Conservation (phyloP, 2,113 vertebrate genomes). For the Pomatostomus ruficeps region DNA sequence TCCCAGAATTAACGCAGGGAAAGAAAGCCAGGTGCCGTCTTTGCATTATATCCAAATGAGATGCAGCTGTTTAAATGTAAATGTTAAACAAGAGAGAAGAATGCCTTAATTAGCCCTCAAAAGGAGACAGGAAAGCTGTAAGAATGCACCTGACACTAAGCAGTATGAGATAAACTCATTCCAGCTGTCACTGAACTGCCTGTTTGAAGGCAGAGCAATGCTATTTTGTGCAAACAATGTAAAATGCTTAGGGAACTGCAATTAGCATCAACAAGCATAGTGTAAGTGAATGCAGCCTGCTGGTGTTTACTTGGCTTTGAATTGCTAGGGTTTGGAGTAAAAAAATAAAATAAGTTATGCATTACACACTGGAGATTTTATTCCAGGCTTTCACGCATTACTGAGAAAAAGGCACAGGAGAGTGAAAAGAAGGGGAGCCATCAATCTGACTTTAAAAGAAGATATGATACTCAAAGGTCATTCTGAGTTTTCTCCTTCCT, state of each 20-base stretch:
- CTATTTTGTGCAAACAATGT: constrained; percentile 73
- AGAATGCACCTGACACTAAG: constrained; percentile 73
- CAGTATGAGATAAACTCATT: constrained; percentile 58
- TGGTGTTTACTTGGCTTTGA: constrained; percentile 68
- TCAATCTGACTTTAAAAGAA: constrained; percentile 18
- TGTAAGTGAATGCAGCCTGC: constrained; percentile 69
- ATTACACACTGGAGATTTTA: constrained; percentile 46
- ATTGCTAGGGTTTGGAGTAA: constrained; percentile 48
- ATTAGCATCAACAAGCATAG: constrained; percentile 71
- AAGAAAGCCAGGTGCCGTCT: constrained; percentile 60
- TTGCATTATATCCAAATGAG: constrained; percentile 42
- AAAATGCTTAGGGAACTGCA: constrained; percentile 68
- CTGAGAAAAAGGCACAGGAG: constrained; percentile 8
- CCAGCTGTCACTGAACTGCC: constrained; percentile 69
- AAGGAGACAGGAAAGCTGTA: constrained; percentile 62
- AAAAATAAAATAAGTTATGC: constrained; percentile 55
- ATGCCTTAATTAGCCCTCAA: constrained; percentile 58
- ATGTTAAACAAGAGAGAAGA: constrained; percentile 69
- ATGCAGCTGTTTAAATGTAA: constrained; percentile 68
- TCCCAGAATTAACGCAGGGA: not conserved
- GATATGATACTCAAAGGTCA: not conserved
- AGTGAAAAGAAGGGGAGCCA: not conserved
- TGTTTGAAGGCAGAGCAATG: constrained; percentile 64
- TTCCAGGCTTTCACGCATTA: not conserved
- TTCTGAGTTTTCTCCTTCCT: not conserved